Percentiles rank a stretch among this genome's conserved stretches.
These are phyloP conservation scores for Bombyx mandarina DNA, from an alignment of 1,140 invertebrate genomes.

Conservation along the genomic window DNA sequence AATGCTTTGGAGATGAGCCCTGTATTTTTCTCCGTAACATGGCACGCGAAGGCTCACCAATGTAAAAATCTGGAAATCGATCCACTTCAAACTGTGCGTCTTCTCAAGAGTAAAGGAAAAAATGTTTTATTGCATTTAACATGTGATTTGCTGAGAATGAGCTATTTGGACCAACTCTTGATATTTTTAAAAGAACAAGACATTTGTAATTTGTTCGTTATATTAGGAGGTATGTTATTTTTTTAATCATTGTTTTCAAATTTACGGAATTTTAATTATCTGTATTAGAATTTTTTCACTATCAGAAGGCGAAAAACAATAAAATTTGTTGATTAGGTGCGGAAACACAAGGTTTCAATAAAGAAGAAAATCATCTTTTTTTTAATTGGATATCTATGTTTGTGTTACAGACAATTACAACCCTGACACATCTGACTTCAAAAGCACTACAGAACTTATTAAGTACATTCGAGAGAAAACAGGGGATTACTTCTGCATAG, in stretches of 20 bases:
- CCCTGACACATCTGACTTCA: conserved; percentile 35
- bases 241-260: no score
- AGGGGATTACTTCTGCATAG: conserved; percentile 56
- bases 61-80: conserved; percentile 38
- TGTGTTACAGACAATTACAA: conserved; percentile 44
- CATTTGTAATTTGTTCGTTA: conserved; percentile 51
- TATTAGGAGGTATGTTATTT: conserved; percentile 46
- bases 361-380: no score
- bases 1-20: conserved; percentile 33
- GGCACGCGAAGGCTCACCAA: conserved; percentile 45
- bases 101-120: conserved; percentile 31
- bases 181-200: conserved; percentile 25
- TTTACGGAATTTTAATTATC: no score
- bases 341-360: no score
- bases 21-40: conserved; percentile 50
- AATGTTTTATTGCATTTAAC: conserved; percentile 48
- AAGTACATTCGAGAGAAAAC: conserved; percentile 36
- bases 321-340: no score
- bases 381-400: no score
- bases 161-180: conserved; percentile 36
- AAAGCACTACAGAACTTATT: conserved; percentile 39
- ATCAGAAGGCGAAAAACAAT: no score
- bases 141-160: conserved; percentile 41
- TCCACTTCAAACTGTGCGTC: conserved; percentile 34
- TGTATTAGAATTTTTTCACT: no score